Evolutionary conservation across 2,888 invertebrate species (phyloP), one percentile per base, ranked within the genome.

Genomic region (Gastracanthus pulcherrimus): DNA sequence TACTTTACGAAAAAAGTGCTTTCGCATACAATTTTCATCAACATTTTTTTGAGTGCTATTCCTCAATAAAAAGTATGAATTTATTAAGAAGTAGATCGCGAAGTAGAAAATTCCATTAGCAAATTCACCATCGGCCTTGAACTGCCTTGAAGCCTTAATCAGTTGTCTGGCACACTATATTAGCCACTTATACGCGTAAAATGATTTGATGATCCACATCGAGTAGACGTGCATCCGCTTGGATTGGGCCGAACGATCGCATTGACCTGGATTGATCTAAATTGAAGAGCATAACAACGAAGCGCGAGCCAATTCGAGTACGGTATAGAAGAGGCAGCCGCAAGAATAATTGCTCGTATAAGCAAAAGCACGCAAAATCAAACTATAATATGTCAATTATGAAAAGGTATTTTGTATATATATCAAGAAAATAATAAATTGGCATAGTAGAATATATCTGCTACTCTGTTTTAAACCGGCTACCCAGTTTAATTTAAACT

Each of bases 211-310:
- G 67, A 80, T 80, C 48, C 26, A 29, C 48, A 79, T 38, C 26
- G 60, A 74, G 36, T 74, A 48, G 48, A 74, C 45, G 67, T 29
- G 48, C 71, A 48, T 79, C 67, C 74, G 60, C 55, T 36, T 34
- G 29, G 48, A 72, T 67, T 72, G 67, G 67, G 9, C 48, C 70
- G 60, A 75, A 62, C 38, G 45, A 62, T 69, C 36, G 69, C 69
- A 62, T 69, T 80, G 75, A 80, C 69, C 69, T 69, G 62, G 80
- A 75, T 75, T 80, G 62, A 80, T 75, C 62, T 80, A 80, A 80
- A 75, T 80, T 80, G 80, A 69, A 69, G 66, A 66, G 51, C 62
- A 38, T 55, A 62, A 51, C 29, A 62, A 70, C 69, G 70, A 74
- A 72, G 34, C 41, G n/a, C 41, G 66, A 67, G 45, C 55, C 26